Percentiles rank a stretch among this genome's conserved stretches.
Conservation (phyloP, 2,797 vertebrate genomes). For the Cichlasoma orientale region DNA sequence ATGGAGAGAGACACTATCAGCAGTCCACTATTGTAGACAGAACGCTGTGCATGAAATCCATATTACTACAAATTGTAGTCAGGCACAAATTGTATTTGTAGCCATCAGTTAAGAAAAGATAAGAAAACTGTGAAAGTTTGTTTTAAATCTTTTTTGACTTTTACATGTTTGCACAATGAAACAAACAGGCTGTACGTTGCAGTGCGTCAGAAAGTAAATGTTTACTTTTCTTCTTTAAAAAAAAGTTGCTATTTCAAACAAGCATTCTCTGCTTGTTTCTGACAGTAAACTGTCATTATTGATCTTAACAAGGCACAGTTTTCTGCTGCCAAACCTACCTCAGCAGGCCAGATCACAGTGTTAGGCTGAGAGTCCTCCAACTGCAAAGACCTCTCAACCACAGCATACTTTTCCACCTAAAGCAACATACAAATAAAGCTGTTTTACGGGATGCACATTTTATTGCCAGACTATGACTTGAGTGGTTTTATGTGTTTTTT, state of each 20-base stretch:
- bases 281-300: constrained; percentile 12
- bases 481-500: neutral
- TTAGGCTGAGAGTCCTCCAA: constrained; percentile 89
- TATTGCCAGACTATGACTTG: neutral
- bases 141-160: neutral
- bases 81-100: neutral
- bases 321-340: constrained; percentile 77
- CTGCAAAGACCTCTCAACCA: constrained; percentile 93
- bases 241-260: neutral
- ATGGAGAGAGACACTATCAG: neutral
- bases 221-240: constrained; percentile 1
- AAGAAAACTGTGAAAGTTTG: no score
- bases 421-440: constrained; percentile 53
- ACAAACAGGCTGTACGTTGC: neutral
- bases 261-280: constrained; percentile 2
- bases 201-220: neutral
- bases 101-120: no score
- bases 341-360: constrained; percentile 92
- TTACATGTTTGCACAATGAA: neutral
- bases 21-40: neutral
- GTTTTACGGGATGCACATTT: neutral
- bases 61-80: neutral
- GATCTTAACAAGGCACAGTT: constrained; percentile 26
- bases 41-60: constrained; percentile 8
- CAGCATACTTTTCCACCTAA: constrained; percentile 97